A percentile compares a stretch with the other conserved stretches of the same genome.
Conservation (phyloP, 2,888 invertebrate genomes). For the Carabus problematicus region DNA sequence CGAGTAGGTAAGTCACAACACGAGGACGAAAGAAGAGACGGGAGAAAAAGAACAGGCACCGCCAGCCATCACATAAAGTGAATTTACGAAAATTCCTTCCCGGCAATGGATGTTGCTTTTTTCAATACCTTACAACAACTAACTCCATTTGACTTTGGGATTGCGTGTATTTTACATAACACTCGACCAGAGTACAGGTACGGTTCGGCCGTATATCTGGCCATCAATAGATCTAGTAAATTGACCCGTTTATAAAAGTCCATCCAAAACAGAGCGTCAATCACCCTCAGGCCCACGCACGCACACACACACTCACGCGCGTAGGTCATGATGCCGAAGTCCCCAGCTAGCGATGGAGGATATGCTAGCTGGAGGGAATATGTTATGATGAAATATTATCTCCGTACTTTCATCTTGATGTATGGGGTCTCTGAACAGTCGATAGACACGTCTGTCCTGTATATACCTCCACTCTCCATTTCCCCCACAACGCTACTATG, state of each 20-base stretch:
- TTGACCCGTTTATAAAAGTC: too few relatives aligned
- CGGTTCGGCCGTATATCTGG: too few relatives aligned
- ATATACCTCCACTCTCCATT: slow-evolving; percentile 13
- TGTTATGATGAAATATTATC: slow-evolving; percentile 24
- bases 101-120: too few relatives aligned
- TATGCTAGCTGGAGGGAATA: background rate
- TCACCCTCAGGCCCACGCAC: background rate
- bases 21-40: background rate
- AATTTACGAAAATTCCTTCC: slow-evolving; percentile 51
- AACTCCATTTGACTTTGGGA: too few relatives aligned
- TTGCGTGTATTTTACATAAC: too few relatives aligned
- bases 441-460: slow-evolving; percentile 22
- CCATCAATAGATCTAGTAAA: too few relatives aligned
- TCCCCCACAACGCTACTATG: too few relatives aligned
- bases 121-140: too few relatives aligned
- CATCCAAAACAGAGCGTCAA: background rate
- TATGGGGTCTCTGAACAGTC: slow-evolving; percentile 37
- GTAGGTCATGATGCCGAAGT: background rate
- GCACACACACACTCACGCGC: background rate
- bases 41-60: background rate
- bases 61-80: slow-evolving; percentile 54
- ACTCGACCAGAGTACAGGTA: too few relatives aligned
- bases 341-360: background rate
- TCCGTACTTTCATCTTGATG: slow-evolving; percentile 31
- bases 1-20: slow-evolving; percentile 1